A percentile compares a stretch with the other conserved stretches of the same genome.
phyloP scores from a whole-genome alignment of 2,888 invertebrate species.

The Tetanocera ferruginea region DNA sequence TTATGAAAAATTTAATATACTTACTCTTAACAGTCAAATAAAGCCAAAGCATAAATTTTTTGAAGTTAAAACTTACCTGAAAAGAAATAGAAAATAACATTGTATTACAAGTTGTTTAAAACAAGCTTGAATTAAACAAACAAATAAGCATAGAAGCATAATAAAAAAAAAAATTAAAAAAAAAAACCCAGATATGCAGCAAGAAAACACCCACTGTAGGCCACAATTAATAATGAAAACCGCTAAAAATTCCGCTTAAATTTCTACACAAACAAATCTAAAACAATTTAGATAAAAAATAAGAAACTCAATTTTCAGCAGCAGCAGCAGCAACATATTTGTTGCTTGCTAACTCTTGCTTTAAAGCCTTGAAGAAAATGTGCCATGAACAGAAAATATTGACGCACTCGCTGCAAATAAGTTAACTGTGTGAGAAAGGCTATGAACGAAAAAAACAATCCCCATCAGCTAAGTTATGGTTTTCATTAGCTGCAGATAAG shows the following conservation, averaged over 20 bases:
- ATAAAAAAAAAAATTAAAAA: not conserved
- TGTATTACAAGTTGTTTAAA: not conserved
- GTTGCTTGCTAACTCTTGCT: not conserved
- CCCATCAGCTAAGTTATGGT: constrained; percentile 36
- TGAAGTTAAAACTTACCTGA: constrained; percentile 4
- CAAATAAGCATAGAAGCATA: not conserved
- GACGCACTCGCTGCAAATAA: constrained; percentile 8
- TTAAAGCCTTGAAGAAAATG: constrained; percentile 10
- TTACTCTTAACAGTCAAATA: not conserved
- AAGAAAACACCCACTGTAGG: not conserved
- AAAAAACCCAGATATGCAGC: too few species aligned
- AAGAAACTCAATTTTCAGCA: constrained; percentile 6
- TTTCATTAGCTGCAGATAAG: constrained; percentile 36
- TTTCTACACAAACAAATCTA: constrained; percentile 14
- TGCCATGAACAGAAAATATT: not conserved
- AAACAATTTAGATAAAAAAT: constrained; percentile 32
- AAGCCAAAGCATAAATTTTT: too few species aligned
- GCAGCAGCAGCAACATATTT: not conserved
- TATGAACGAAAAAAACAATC: constrained; percentile 1
- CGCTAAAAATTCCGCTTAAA: constrained; percentile 4
- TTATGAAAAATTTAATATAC: not conserved
- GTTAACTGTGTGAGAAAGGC: not conserved
- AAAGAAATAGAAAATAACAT: constrained; percentile 3
- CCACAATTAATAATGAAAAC: not conserved
- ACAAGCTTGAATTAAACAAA: not conserved